Conservation (phyloP, 1,140 invertebrate genomes). For the Chironomus striatipennis region DNA sequence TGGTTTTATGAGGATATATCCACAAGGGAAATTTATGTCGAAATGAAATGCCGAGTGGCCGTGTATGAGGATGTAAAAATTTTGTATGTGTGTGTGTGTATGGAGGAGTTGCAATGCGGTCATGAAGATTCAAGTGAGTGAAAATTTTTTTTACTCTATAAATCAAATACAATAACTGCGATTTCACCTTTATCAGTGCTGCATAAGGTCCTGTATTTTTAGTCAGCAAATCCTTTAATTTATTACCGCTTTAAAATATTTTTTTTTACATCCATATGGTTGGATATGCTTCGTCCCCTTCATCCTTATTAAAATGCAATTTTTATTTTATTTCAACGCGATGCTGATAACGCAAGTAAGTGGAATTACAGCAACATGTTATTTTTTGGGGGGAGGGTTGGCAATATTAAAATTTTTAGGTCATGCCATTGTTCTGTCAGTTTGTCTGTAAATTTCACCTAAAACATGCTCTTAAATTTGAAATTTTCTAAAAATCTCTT, state of each 20-base stretch:
- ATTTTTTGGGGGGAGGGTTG: too few species aligned
- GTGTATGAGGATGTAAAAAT: neutral
- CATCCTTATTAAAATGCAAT: neutral
- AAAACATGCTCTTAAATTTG: too few species aligned
- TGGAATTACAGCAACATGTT: too few species aligned
- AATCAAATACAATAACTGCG: slow-evolving; percentile 8
- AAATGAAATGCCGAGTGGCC: neutral
- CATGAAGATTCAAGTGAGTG: neutral
- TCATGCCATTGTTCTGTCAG: too few species aligned
- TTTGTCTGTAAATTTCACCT: too few species aligned
- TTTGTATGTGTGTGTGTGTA: neutral
- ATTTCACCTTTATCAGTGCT: slow-evolving; percentile 5
- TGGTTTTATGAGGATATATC: slow-evolving; percentile 13
- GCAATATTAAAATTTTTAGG: too few species aligned
- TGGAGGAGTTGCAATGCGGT: too few species aligned
- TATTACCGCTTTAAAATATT: neutral
- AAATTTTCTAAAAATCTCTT: too few species aligned
- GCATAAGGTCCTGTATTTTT: slow-evolving; percentile 12
- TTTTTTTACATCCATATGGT: neutral
- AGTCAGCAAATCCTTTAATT: slow-evolving; percentile 3
- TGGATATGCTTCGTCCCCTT: neutral
- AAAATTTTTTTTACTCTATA: neutral
- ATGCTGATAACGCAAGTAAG: neutral
- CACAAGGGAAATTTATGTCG: slow-evolving; percentile 11
- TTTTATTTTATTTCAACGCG: neutral